phyloP scores from a whole-genome alignment of 2,888 invertebrate genomes.

The Seira musarum region DNA sequence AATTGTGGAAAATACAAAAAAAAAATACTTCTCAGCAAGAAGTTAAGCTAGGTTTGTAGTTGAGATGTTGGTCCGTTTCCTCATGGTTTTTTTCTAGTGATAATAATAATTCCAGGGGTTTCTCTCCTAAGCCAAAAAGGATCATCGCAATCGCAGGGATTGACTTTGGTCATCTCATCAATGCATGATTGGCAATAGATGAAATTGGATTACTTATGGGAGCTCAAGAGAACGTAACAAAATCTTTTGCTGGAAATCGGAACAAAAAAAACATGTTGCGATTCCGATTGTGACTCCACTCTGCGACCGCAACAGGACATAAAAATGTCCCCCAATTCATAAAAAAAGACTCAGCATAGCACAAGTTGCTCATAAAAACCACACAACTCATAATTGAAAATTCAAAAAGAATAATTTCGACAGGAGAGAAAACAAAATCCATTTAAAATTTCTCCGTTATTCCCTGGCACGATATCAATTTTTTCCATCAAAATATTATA shows the following conservation, averaged over 20 bases:
- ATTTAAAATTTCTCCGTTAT: conserved; percentile 63
- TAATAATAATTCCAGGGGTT: conserved; percentile 61
- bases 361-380: no score
- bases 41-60: no score
- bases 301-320: no score
- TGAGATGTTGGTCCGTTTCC: no score
- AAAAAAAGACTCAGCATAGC: no score
- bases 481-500: no score
- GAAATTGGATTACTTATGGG: conserved; percentile 68
- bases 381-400: background rate
- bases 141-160: conserved; percentile 68
- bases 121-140: conserved; percentile 66
- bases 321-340: no score
- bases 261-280: no score
- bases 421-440: conserved; percentile 6
- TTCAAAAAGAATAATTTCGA: conserved; percentile 24
- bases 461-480: conserved; percentile 69
- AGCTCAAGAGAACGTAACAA: background rate
- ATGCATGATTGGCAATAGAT: conserved; percentile 70
- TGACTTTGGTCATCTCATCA: conserved; percentile 70
- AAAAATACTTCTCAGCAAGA: background rate
- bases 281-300: no score
- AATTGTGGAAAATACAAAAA: conserved; percentile 60
- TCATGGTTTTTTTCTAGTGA: no score
- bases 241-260: no score